Evolutionary conservation across 2,797 vertebrate species (phyloP).

Genomic region (Epinephelus malabaricus): DNA sequence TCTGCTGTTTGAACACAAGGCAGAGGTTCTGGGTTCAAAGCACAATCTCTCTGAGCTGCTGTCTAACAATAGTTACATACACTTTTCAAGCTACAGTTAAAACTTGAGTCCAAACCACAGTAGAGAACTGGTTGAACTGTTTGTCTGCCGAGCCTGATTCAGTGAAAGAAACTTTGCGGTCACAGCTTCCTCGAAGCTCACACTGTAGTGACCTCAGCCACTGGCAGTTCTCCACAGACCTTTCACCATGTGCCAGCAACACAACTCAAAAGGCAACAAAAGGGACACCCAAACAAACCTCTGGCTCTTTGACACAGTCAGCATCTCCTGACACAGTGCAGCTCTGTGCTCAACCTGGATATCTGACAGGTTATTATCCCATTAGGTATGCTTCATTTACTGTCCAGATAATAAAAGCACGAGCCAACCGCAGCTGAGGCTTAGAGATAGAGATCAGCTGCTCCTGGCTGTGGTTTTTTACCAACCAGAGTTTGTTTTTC

Average conservation of each 20-base stretch:
- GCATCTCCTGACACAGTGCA: conserved; percentile 65
- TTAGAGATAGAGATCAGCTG: conserved; percentile 43
- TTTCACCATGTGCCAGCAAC: conserved; percentile 66
- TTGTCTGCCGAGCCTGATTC: conserved; percentile 52
- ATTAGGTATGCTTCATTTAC: conserved; percentile 73
- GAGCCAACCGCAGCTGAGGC: conserved; percentile 30
- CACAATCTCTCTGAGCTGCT: neutral
- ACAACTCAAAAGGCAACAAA: conserved; percentile 68
- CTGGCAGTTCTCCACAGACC: conserved; percentile 68
- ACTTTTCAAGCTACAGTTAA: conserved; percentile 17
- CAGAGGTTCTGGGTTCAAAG: neutral
- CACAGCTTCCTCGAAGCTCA: conserved; percentile 60
- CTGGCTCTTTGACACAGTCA: conserved; percentile 55
- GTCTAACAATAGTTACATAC: conserved; percentile 5
- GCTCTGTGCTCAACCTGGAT: conserved; percentile 59
- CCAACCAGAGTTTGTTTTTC: conserved; percentile 42
- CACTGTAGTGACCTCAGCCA: conserved; percentile 64
- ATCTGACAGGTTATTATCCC: conserved; percentile 68
- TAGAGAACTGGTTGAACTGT: neutral
- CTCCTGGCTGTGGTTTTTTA: conserved; percentile 46
- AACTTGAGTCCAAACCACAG: conserved; percentile 18
- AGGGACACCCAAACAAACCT: conserved; percentile 62
- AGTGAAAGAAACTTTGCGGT: conserved; percentile 58
- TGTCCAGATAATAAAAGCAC: conserved; percentile 56
- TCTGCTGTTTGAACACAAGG: neutral